Conservation (phyloP, 1,140 invertebrate species). For the Phthorimaea operculella region DNA sequence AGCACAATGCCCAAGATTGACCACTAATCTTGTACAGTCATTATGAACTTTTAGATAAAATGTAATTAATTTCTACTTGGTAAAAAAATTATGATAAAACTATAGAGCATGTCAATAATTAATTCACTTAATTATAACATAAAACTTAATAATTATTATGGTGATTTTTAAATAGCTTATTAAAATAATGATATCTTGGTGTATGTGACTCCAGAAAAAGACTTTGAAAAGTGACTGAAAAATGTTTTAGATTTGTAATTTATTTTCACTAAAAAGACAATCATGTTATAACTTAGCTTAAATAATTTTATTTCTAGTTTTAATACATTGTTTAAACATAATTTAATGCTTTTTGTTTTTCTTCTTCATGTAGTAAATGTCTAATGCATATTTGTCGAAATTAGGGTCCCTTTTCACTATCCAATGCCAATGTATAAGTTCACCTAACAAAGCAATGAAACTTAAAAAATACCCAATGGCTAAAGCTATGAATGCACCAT, state of each 20-base stretch:
- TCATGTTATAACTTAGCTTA: slow-evolving; percentile 15
- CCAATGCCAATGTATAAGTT: slow-evolving; percentile 75
- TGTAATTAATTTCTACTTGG: background rate
- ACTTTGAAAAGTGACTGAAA: slow-evolving; percentile 23
- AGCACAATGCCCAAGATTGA: slow-evolving; percentile 26
- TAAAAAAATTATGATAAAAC: background rate
- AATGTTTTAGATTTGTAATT: slow-evolving; percentile 21
- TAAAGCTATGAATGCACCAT: slow-evolving; percentile 78
- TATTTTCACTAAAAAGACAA: slow-evolving; percentile 15
- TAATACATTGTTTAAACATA: slow-evolving; percentile 14
- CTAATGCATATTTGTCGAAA: slow-evolving; percentile 76
- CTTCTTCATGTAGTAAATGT: slow-evolving; percentile 66
- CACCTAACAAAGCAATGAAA: slow-evolving; percentile 68
- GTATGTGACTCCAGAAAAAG: slow-evolving; percentile 7
- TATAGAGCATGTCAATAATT: background rate
- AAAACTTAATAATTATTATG: background rate
- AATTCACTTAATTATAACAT: background rate
- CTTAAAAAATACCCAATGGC: slow-evolving; percentile 75
- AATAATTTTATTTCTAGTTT: slow-evolving; percentile 23
- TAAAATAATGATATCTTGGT: background rate
- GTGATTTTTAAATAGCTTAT: no score
- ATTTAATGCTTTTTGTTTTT: slow-evolving; percentile 36
- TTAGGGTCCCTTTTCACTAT: slow-evolving; percentile 74
- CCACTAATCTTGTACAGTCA: background rate
- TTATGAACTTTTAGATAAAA: background rate